Evolutionary conservation across 2,888 invertebrate species (phyloP).

Genomic region (Sarcophaga caerulescens): DNA sequence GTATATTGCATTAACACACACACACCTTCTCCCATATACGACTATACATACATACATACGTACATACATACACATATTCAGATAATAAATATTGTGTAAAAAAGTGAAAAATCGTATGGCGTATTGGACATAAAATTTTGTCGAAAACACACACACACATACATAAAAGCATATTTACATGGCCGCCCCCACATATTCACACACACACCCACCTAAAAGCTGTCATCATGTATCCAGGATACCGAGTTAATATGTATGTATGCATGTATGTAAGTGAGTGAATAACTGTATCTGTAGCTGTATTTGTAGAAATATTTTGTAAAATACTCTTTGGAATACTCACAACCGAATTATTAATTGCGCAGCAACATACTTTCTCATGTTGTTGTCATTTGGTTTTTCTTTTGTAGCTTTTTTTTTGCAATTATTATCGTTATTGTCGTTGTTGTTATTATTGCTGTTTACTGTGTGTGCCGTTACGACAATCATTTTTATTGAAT

Average conservation of each 20-base stretch:
- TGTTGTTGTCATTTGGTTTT: conserved; percentile 23
- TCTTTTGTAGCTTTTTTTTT: conserved; percentile 6
- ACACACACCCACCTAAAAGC: not conserved
- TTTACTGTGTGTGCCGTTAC: not conserved
- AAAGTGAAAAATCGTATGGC: conserved; percentile 28
- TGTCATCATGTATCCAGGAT: not conserved
- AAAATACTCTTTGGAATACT: not conserved
- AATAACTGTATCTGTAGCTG: too few species aligned
- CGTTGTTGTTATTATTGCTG: too few species aligned
- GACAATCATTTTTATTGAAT: conserved; percentile 29
- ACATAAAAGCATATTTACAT: conserved; percentile 10
- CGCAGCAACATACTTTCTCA: conserved; percentile 42
- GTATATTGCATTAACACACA: conserved; percentile 3
- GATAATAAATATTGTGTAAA: not conserved
- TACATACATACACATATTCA: not conserved
- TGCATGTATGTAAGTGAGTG: not conserved
- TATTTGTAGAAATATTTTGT: not conserved
- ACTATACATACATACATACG: not conserved
- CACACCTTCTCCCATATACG: not conserved
- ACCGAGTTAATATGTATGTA: not conserved
- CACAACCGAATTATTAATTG: conserved; percentile 58
- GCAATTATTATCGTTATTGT: conserved; percentile 24
- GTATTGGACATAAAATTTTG: conserved; percentile 40
- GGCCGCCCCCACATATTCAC: not conserved
- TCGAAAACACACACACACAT: conserved; percentile 15